Percentiles rank a stretch among this genome's conserved stretches.
phyloP scores from a whole-genome alignment of 1,140 invertebrate genomes.

The Drosophila takahashii region DNA sequence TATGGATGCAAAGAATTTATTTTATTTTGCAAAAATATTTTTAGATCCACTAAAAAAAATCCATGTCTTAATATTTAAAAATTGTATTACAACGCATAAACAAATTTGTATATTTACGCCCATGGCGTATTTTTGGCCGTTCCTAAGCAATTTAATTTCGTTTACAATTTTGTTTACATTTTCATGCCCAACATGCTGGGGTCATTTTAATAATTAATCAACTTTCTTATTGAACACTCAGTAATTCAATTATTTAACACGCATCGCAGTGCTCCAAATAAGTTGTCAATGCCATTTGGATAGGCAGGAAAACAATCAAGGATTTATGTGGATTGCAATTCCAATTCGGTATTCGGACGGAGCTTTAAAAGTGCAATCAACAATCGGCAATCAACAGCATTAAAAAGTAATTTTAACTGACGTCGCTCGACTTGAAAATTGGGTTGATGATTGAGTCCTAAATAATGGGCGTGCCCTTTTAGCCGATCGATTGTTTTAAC shows the following conservation, averaged over 20 bases:
- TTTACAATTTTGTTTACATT: constrained; percentile 4
- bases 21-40: too few relatives aligned
- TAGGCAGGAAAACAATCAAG: constrained; percentile 13
- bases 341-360: not conserved
- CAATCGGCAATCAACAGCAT: constrained; percentile 13
- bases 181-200: not conserved
- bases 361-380: constrained; percentile 20
- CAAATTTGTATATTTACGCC: constrained; percentile 1
- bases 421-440: constrained; percentile 18
- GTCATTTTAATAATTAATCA: constrained; percentile 31
- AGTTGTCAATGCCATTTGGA: constrained; percentile 22
- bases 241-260: constrained; percentile 39
- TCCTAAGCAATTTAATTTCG: not conserved
- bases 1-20: too few relatives aligned
- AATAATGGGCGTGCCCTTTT: constrained; percentile 1
- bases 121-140: not conserved
- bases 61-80: too few relatives aligned
- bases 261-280: constrained; percentile 24
- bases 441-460: constrained; percentile 30
- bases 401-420: constrained; percentile 20
- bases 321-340: constrained; percentile 23
- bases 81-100: too few relatives aligned
- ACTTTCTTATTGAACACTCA: constrained; percentile 24
- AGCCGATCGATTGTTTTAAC: constrained; percentile 32
- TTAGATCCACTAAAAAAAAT: too few relatives aligned